A percentile compares a stretch with the other conserved stretches of the same genome.
Conservation (phyloP, 2,797 vertebrate species). For the Craterocephalus amniculus region DNA sequence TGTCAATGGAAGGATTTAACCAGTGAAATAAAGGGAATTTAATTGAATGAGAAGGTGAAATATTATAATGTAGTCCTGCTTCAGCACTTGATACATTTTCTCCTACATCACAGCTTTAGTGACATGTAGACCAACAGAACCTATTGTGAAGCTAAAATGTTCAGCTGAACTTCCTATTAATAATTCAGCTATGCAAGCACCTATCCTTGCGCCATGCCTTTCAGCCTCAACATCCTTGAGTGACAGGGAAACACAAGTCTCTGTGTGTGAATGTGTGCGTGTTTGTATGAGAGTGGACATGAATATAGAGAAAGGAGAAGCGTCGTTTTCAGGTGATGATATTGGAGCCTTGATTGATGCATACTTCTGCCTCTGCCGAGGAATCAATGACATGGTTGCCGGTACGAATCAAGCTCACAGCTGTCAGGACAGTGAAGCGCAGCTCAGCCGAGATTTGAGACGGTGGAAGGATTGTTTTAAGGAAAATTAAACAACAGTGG, state of each 20-base stretch:
- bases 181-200: constrained; percentile 60
- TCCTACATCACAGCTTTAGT: constrained; percentile 26
- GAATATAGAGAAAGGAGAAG: constrained; percentile 55
- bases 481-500: constrained; percentile 62
- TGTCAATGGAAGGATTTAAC: not conserved
- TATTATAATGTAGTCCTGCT: constrained; percentile 15
- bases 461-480: constrained; percentile 60
- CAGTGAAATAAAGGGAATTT: not conserved
- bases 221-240: constrained; percentile 48
- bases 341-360: constrained; percentile 72
- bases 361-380: constrained; percentile 62
- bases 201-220: constrained; percentile 52
- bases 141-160: constrained; percentile 49
- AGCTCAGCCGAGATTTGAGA: constrained; percentile 52
- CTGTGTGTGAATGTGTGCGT: constrained; percentile 2
- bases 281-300: constrained; percentile 30
- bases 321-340: constrained; percentile 75
- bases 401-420: constrained; percentile 78
- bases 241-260: constrained; percentile 36
- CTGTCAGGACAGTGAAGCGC: constrained; percentile 67
- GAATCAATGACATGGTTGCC: constrained; percentile 85
- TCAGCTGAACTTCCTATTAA: constrained; percentile 58
- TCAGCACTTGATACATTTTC: constrained; percentile 26
- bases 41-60: constrained; percentile 20
- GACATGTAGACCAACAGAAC: constrained; percentile 39